Evolutionary conservation across 2,888 invertebrate genomes (phyloP), one percentile per base, ranked within the genome.

Genomic region (Galeruca laticollis): DNA sequence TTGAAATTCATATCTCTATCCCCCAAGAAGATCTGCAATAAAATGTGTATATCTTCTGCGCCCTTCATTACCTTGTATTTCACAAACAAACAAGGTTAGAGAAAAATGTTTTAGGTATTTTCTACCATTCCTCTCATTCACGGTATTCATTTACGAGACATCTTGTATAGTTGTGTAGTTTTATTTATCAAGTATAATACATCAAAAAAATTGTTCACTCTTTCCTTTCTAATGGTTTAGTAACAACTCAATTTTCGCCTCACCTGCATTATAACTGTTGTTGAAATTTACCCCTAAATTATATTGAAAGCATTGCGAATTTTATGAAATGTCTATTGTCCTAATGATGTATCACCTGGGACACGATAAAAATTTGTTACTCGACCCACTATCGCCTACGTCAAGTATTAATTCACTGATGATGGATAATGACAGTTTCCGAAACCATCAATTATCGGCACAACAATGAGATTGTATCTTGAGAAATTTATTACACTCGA

Each of bases 381-480:
- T 69, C 60, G 31, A 63, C 37, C 31, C 56, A 26, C 59, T 52
- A 51, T 68, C 71, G 52, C 51, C 33, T n/a, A 49, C 54, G 47
- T 68, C 62, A 66, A 57, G 52, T 59, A 71, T 71, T 68, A 68
- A 67, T 63, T 64, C 62, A 68, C 71, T 69, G 69, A 73, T 74
- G 74, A 74, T 74, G 71, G 72, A 74, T 74, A 71, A 71, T 68
- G 74, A 74, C 71, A 65, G 59, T 60, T 71, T 59, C 62, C 62
- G 66, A 61, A 68, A 43, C 56, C 59, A 68, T 66, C 68, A 66
- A 40, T 64, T 68, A 62, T 54, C 43, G 6, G 11, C 31, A 13
- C 11, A 60, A 60, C 61, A 61, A 61, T 61, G 15, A 51, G 61
- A 61, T 61, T 18, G 31, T 51, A 64, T 57, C 64, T 64, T 11